Base-by-base conservation (phyloP, 2,888 invertebrate species). In the Calameuta idolon region DNA sequence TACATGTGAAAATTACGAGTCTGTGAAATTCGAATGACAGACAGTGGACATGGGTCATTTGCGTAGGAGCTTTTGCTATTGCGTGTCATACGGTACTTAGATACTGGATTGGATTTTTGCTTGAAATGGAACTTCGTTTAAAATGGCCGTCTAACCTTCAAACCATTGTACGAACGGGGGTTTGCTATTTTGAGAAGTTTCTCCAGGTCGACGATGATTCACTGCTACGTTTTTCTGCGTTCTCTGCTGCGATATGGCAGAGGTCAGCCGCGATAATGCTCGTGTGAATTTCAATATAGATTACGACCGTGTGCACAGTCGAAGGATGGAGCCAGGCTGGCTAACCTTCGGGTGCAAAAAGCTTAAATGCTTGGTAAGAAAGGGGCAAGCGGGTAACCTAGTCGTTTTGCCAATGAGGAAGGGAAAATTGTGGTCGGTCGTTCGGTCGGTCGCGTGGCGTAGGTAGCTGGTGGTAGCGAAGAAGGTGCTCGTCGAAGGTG, bases 391-490 rank as follows among this genome's bases (percentile, higher is more conserved):
- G 15, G 23, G 55, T 23, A 55, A 55, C 23, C 23, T 55, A 55
- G 23, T 55, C 9, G 55, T 55, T 55, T 55, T 55, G 74, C 23
- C 35, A 15, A n/a, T 5, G 23, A 31, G 15, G 34, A 12, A 74
- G 34, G 34, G 23, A 35, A 74, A 74, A 74, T 30, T 23, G 75
- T 78, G 81, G 81, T 81, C 82, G 82, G 78, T 82, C 82, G 81
- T 77, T 82, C 75, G 82, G 83, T 82, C 75, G 82, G 83, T 82
- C 81, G 82, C 82, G 82, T 82, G 82, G 83, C 76, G 75, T 76
- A 23, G 75, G 76, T 35, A 74, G 74, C 69, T 34, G 74, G 77
- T 75, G 79, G 79, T 79, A 74, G 69, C 80, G 81, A 81, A 81
- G 79, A 77, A 73, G 80, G 78, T 77, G 77, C 75, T 75, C 74